Percentiles rank a stretch among this genome's conserved stretches.
phyloP scores from a whole-genome alignment of 2,888 invertebrate species.

The Fissipunctia ypsillon region DNA sequence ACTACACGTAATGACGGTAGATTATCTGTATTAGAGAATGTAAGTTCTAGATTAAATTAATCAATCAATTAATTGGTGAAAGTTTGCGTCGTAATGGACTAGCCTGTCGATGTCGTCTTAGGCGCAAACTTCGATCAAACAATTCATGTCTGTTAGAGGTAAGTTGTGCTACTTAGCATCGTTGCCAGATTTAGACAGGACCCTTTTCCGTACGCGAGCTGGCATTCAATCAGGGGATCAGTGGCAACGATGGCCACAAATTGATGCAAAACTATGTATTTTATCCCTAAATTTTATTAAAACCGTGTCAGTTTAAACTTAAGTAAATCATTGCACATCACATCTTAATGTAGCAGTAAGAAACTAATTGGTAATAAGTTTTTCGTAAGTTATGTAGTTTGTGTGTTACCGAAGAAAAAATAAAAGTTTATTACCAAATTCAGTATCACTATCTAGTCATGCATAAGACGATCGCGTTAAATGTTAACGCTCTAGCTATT shows the following conservation, averaged over 20 bases:
- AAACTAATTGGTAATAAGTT: conserved; percentile 54
- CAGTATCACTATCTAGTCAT: conserved; percentile 75
- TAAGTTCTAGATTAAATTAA: conserved; percentile 51
- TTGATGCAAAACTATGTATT: conserved; percentile 20
- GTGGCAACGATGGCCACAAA: conserved; percentile 11
- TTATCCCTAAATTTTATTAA: conserved; percentile 26
- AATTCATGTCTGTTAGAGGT: conserved; percentile 42
- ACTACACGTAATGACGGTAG: conserved; percentile 47
- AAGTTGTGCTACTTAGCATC: conserved; percentile 49
- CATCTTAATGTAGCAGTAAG: conserved; percentile 52
- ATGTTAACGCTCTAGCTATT: conserved; percentile 67
- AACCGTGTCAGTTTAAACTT: conserved; percentile 46
- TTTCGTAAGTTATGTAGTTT: conserved; percentile 44
- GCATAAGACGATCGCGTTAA: conserved; percentile 63
- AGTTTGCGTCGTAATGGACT: conserved; percentile 38
- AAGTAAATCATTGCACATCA: conserved; percentile 57
- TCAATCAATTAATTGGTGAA: conserved; percentile 46
- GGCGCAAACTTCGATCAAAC: conserved; percentile 50
- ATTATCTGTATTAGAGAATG: conserved; percentile 52
- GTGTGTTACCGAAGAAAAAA: conserved; percentile 43
- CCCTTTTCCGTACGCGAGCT: conserved; percentile 34
- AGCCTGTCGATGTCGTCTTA: conserved; percentile 20
- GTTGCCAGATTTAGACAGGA: conserved; percentile 34
- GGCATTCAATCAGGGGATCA: conserved; percentile 53
- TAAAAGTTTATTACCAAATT: conserved; percentile 62